phyloP scores from a whole-genome alignment of 2,113 vertebrate species.

The Mastomys coucha region DNA sequence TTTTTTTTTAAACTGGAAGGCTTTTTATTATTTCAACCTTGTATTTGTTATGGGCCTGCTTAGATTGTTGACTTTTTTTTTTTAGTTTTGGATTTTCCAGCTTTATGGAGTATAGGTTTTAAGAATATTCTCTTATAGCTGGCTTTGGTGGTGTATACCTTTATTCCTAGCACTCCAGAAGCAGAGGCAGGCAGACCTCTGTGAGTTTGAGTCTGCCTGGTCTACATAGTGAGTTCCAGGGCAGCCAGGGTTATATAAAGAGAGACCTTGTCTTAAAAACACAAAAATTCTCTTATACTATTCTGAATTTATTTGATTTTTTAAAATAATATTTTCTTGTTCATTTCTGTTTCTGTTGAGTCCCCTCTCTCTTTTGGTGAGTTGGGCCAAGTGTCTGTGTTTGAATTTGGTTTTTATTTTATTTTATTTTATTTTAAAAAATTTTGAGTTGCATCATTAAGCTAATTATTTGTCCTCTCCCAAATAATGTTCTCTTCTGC shows the following conservation, averaged over 20 bases:
- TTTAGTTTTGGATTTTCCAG: neutral
- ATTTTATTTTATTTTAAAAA: neutral
- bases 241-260: neutral
- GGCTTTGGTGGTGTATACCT: neutral
- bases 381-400: neutral
- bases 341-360: neutral
- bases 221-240: neutral
- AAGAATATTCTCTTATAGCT: neutral
- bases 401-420: neutral
- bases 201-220: neutral
- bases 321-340: neutral
- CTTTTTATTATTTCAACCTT: neutral
- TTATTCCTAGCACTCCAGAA: neutral
- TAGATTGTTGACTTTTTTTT: neutral
- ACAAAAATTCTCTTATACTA: neutral
- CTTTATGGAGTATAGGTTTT: neutral
- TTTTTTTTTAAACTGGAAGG: neutral
- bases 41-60: neutral
- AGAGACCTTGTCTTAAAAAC: neutral
- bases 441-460: neutral
- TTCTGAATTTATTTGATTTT: neutral
- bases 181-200: neutral
- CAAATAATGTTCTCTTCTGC: neutral
- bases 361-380: neutral
- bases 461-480: neutral